These are phyloP conservation scores for Microctonus aethiopoides DNA, from an alignment of 2,888 invertebrate species.

Conservation along the genomic window DNA sequence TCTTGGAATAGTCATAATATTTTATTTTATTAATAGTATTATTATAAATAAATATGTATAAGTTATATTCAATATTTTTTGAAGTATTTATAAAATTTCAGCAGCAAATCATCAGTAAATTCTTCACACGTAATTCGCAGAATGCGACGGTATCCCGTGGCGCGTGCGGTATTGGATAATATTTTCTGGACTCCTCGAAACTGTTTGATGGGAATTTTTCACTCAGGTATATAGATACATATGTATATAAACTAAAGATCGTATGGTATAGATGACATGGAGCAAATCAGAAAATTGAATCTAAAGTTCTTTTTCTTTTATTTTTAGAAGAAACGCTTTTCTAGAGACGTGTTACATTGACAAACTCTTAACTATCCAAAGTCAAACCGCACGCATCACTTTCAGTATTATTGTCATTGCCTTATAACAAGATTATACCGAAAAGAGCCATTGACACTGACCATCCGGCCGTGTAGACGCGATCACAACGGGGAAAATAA, in stretches of 20 bases:
- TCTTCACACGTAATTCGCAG: slow-evolving; percentile 31
- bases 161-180: slow-evolving; percentile 23
- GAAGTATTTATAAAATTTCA: neutral
- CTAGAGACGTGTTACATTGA: slow-evolving; percentile 14
- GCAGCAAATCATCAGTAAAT: slow-evolving; percentile 21
- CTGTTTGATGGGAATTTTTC: slow-evolving; percentile 35
- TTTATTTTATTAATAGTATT: neutral
- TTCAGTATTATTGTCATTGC: slow-evolving; percentile 47
- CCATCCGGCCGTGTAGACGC: slow-evolving; percentile 44
- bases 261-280: slow-evolving; percentile 16
- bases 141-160: slow-evolving; percentile 29
- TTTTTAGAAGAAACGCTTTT: slow-evolving; percentile 11
- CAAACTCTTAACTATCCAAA: slow-evolving; percentile 53
- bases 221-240: neutral
- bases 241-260: slow-evolving; percentile 19
- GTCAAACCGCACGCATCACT: slow-evolving; percentile 50
- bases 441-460: slow-evolving; percentile 49
- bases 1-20: neutral
- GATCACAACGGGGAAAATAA: slow-evolving; percentile 56
- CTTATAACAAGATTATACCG: slow-evolving; percentile 55
- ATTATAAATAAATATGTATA: neutral
- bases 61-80: neutral
- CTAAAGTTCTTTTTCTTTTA: slow-evolving; percentile 35
- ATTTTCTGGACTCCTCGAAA: slow-evolving; percentile 37
- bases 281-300: slow-evolving; percentile 54